Base-by-base conservation (phyloP, 1,140 invertebrate genomes). In the Sweltsa coloradensis region DNA sequence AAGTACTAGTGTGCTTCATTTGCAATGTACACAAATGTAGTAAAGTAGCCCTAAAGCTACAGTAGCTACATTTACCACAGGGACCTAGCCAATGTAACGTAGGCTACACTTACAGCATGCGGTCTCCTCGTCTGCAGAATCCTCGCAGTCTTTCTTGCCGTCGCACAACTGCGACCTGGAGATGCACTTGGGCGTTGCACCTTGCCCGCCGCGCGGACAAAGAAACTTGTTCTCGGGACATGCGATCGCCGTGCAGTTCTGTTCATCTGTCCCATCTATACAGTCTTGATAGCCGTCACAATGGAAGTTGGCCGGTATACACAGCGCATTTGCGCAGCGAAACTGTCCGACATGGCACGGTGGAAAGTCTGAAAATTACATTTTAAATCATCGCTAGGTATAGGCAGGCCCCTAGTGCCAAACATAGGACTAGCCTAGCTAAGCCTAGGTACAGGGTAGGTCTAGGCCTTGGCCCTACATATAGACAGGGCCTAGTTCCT, bases 141-240 rank as follows among this genome's bases (percentile, higher is more conserved):
- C 88, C 27, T 81, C 77, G 59, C 94, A 98, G 61, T 98, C 92
- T 18, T 73, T 68, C 52, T 86, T 84, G 0, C 83, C 84, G 62
- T 97, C 89, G 63, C 95, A 98, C 0, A 97, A 73, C 60, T 90
- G 83, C 1, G 78, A 74, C 50, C 85, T 78, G 6, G 84, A 77
- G 46, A 98, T 96, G 58, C 95, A 98, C 53, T 88, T 81, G 46
- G 85, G 83, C 3, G 71, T 72, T 4, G 79, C 81, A 11, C 73
- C 75, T 0, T 69, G 63, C 0, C 71, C 75, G 18, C 85, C 79
- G 59, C 83, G 74, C 0, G 89, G 86, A 61, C 92, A 96, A 11
- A 90, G 73, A 67, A 91, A 96, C 68, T 94, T 92, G 53, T 89
- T 84, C 49, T 87, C 85, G 7, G 89, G 85, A 69, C 94, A 97